Evolutionary conservation across 1,140 invertebrate genomes (phyloP), one percentile per base, ranked within the genome.

Genomic region (Drosophila triauraria): DNA sequence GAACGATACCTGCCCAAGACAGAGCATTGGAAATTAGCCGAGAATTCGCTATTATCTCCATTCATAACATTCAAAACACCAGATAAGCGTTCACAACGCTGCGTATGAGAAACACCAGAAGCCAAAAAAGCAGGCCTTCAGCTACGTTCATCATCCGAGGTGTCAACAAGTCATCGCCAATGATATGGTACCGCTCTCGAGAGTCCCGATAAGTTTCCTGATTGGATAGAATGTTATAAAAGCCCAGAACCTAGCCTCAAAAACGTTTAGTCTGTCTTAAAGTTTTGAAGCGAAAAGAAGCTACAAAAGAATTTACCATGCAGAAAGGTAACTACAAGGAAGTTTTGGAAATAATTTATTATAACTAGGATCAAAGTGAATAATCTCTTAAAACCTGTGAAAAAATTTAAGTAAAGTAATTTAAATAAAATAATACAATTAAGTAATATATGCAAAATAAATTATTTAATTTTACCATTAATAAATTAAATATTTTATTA

Each of bases 181-280:
- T 72, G 71, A 65, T 87, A 87, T 59, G 46, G 35, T 15, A 23
- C 10, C 17, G 27, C 65, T 65, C 27, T 43, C 60, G 12, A 69
- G 47, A 65, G 56, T 64, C 42, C 43, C 67, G 83, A 86, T 87
- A 83, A 84, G 61, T 53, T 42, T 13, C 8, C 5, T 32, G 68
- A 87, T 77, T 57, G 53, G 12, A 46, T 56, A 51, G 64, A 69
- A 76, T 50, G 32, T 78, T 78, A 80, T 87, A 88, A 88, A 88
- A 80, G 46, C 9, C 48, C 43, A n/a, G 5, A 6, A 40, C 10
- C 17, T 63, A 25, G 57, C 47, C 53, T 8, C 23, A 51, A n/a
- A 48, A 15, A 59, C 71, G 54, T 71, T 82, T 80, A 87, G 83
- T 87, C 61, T 70, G 75, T 75, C 42, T 67, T 74, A 42, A 48